Conservation (phyloP, 2,113 vertebrate species). For the Microtus montanus region DNA sequence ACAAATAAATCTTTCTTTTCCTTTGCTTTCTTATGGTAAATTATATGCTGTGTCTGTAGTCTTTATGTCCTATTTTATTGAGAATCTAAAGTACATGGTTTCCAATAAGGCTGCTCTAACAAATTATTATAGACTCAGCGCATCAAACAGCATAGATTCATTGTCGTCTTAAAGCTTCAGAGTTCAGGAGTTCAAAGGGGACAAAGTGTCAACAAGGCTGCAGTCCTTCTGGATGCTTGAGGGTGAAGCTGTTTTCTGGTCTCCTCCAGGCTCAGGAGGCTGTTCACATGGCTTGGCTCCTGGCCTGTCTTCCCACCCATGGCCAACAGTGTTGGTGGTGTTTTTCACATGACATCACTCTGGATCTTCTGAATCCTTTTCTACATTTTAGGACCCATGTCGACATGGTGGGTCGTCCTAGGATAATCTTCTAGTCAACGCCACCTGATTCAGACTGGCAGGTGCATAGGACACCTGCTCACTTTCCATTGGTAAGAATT, state of each 20-base stretch:
- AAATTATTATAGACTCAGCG: background rate
- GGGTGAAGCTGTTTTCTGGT: background rate
- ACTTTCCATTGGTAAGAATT: background rate
- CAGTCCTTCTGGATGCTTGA: background rate
- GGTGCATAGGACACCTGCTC: background rate
- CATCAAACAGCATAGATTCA: background rate
- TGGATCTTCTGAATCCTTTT: background rate
- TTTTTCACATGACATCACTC: background rate
- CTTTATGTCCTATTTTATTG: background rate
- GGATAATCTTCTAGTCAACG: background rate
- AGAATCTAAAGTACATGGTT: background rate
- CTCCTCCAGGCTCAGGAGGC: background rate
- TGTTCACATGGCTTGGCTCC: background rate
- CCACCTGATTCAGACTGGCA: background rate
- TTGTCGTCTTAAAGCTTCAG: background rate
- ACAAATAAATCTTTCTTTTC: background rate
- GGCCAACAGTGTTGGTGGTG: background rate
- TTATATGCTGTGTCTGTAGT: background rate
- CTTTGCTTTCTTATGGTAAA: background rate
- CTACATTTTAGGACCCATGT: background rate
- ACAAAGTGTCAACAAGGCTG: background rate
- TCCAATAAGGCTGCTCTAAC: background rate
- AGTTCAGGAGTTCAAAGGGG: background rate
- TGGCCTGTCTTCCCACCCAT: background rate
- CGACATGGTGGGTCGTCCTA: rapidly evolving